Base-by-base conservation (phyloP, 2,797 vertebrate genomes). In the Limosa lapponica region DNA sequence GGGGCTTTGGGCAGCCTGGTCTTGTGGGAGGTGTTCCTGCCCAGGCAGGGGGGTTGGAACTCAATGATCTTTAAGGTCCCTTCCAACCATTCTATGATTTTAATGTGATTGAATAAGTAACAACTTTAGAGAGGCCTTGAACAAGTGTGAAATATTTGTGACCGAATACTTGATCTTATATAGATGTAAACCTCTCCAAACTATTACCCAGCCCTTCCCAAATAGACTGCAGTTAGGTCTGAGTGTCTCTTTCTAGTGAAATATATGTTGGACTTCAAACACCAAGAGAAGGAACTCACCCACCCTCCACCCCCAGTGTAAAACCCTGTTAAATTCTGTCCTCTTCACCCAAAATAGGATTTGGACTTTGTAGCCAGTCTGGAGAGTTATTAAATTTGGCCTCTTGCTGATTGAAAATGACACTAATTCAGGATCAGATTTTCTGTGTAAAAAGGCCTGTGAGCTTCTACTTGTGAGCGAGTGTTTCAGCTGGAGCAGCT, bases 101-200 rank as follows among this genome's bases (percentile, higher is more conserved):
- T 59, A 46, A 80, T 37, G 27, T 71, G 37, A 36, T 41, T 89
- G 61, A 74, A 34, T 78, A 84, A 59, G 7, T 72, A 87, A 79
- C 36, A 77, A 44, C 46, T 91, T 91, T 41, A 65, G 54, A 13
- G 44, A 79, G 16, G 52, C 16, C 6, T 55, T 36, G 36, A n/a
- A n/a, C 1, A 61, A 54, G 3, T 25, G 27, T 72, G 34, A 67
- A 71, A 41, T 67, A 49, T 51, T 74, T 92, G 34, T 77, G 18
- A 44, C 20, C 1, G 1, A 46, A 4, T 61, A 16, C 34, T 75
- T 0, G 0, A 8, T 72, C 52, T 84, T 2, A 4, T 37, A 10
- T 18, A 23, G 22, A 6, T 58, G 8, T 65, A 28, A 58, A 24
- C 16, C 44, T 34, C 11, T 67, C 39, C 0, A 10, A 37, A n/a